phyloP scores from a whole-genome alignment of 2,113 vertebrate genomes.

The Eretmochelys imbricata region DNA sequence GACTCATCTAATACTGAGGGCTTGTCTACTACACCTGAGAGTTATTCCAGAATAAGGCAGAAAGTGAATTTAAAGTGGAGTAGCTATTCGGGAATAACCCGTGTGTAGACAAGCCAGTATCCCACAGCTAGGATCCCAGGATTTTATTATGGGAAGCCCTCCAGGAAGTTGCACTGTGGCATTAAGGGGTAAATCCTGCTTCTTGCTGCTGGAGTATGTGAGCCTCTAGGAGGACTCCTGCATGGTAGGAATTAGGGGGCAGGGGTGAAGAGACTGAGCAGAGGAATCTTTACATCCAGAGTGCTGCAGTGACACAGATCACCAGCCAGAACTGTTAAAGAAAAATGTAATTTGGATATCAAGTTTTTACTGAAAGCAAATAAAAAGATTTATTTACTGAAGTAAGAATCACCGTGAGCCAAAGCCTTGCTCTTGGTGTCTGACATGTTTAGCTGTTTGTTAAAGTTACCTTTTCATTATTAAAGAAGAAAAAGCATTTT shows the following conservation, averaged over 20 bases:
- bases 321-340: not conserved
- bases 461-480: not conserved
- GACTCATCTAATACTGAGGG: not conserved
- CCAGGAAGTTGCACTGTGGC: not conserved
- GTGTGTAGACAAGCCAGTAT: not conserved
- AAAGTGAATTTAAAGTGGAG: not conserved
- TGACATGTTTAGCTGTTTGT: not conserved
- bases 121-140: not conserved
- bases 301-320: not conserved
- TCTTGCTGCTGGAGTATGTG: not conserved
- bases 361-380: not conserved
- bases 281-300: not conserved
- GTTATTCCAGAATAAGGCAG: not conserved
- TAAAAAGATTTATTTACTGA: not conserved
- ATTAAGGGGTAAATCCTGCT: not conserved
- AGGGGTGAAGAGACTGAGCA: not conserved
- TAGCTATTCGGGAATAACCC: not conserved
- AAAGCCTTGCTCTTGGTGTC: not conserved
- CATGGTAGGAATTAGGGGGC: fast-evolving
- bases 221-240: not conserved
- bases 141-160: not conserved
- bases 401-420: not conserved
- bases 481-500: not conserved
- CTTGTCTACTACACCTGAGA: not conserved
- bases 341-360: not conserved